Percentiles rank a stretch among this genome's conserved stretches.
phyloP scores from a whole-genome alignment of 2,113 vertebrate species.

The Strix uralensis region DNA sequence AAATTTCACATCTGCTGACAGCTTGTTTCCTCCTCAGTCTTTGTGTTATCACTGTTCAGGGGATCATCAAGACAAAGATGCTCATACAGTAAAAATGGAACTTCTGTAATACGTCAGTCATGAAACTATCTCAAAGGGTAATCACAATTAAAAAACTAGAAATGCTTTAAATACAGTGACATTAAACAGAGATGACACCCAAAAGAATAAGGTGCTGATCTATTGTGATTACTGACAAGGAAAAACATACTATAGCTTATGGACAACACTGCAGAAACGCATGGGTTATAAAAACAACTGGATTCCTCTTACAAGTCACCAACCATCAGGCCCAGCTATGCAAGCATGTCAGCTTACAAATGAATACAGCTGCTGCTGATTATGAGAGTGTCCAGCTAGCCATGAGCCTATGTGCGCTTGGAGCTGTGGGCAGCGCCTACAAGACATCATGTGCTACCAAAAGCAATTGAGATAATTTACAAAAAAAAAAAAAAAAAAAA shows the following conservation, averaged over 20 bases:
- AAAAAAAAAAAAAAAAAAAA: neutral
- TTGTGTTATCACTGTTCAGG: neutral
- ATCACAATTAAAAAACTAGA: neutral
- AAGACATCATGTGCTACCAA: neutral
- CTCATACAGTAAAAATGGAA: neutral
- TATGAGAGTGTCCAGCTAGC: neutral
- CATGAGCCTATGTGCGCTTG: neutral
- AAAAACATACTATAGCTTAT: neutral
- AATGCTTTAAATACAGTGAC: neutral
- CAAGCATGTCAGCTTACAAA: neutral
- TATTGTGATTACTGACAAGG: neutral
- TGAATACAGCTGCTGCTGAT: neutral
- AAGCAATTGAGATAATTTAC: neutral
- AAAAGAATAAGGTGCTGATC: neutral
- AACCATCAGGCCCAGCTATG: neutral
- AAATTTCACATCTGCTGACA: conserved; percentile 27
- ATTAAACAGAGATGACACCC: neutral
- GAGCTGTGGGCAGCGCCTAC: neutral
- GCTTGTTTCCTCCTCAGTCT: neutral
- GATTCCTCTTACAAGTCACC: neutral
- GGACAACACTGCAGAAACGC: neutral
- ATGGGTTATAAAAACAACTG: neutral
- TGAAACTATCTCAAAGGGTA: neutral
- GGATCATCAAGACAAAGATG: neutral
- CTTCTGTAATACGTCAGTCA: neutral